phyloP scores from a whole-genome alignment of 2,113 vertebrate species.

The Lepisosteus oculatus region DNA sequence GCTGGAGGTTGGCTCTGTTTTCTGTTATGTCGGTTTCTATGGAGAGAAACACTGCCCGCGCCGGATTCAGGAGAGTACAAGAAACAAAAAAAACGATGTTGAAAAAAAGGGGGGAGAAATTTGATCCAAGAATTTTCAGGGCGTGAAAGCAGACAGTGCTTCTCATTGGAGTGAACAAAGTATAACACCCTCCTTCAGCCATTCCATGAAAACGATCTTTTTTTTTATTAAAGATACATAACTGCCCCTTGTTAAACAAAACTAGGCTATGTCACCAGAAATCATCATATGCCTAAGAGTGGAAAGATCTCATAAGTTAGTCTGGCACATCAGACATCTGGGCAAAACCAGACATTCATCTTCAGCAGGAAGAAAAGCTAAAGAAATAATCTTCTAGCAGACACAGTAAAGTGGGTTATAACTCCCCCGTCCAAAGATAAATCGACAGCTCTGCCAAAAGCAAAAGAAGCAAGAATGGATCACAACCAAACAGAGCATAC shows the following conservation, averaged over 20 bases:
- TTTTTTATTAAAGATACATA: conserved; percentile 50
- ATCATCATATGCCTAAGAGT: not conserved
- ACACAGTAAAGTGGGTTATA: not conserved
- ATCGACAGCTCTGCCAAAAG: too few relatives aligned
- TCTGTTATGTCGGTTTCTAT: conserved; percentile 94
- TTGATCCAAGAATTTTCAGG: conserved; percentile 64
- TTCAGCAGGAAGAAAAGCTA: too few relatives aligned
- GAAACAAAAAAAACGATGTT: conserved; percentile 51
- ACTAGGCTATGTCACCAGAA: conserved; percentile 11
- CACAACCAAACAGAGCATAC: too few relatives aligned
- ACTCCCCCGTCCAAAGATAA: not conserved
- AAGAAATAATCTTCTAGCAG: not conserved
- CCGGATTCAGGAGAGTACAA: conserved; percentile 69
- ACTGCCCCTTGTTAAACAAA: conserved; percentile 40
- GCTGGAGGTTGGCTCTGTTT: conserved; percentile 75
- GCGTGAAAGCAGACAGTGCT: conserved; percentile 64
- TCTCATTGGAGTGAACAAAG: conserved; percentile 36
- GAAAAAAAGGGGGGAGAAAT: conserved; percentile 42
- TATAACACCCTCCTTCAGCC: conserved; percentile 46
- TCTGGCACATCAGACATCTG: not conserved
- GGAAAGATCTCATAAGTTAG: not conserved
- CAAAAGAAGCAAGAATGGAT: too few relatives aligned
- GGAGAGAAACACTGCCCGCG: conserved; percentile 76
- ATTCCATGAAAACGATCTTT: conserved; percentile 43
- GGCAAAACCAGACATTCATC: too few relatives aligned